A percentile compares a stretch with the other conserved stretches of the same genome.
These are phyloP conservation scores for Chaenocephalus aceratus DNA, from an alignment of 2,113 vertebrate species.

Conservation along the genomic window DNA sequence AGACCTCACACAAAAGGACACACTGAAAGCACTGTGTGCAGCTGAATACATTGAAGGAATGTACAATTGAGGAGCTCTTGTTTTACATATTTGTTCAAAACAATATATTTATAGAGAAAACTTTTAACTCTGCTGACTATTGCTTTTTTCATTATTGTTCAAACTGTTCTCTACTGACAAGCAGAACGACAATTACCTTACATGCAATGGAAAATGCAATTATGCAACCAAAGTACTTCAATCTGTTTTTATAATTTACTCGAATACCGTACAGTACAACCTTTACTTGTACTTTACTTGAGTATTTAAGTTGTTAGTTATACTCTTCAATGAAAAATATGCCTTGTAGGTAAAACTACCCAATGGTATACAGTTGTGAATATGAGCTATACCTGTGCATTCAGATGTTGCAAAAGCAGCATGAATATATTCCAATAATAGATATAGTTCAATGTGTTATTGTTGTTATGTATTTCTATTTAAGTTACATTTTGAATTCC, in stretches of 20 bases:
- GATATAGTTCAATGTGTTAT: not conserved
- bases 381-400: not conserved
- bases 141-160: too few species aligned
- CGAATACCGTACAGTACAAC: not conserved
- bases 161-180: not conserved
- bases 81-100: not conserved
- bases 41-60: constrained; percentile 48
- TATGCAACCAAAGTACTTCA: not conserved
- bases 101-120: too few species aligned
- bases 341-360: not conserved
- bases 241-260: not conserved
- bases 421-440: not conserved
- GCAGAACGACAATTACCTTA: not conserved
- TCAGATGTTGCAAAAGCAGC: not conserved
- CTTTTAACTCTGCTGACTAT: too few species aligned
- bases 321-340: too few species aligned
- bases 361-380: not conserved
- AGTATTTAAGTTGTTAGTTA: not conserved
- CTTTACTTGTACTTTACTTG: not conserved
- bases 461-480: not conserved
- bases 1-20: constrained; percentile 68
- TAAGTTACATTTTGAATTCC: not conserved
- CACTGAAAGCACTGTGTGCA: constrained; percentile 28
- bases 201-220: not conserved
- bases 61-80: not conserved